Base-by-base conservation (phyloP, 2,113 vertebrate genomes). In the Dipodomys spectabilis region DNA sequence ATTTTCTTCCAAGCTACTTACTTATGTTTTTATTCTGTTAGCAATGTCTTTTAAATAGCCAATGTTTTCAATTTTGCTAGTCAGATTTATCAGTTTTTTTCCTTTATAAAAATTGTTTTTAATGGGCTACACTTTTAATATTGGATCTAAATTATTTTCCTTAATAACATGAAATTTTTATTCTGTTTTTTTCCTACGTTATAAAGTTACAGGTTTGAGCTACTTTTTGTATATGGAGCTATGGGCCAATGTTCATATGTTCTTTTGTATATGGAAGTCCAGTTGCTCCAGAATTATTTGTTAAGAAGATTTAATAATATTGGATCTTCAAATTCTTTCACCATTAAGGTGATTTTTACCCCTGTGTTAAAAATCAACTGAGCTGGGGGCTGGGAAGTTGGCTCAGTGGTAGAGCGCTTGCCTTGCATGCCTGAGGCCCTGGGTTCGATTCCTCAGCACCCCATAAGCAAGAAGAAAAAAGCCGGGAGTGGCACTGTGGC, bases 11-110 rank as follows among this genome's bases (percentile, higher is more conserved):
- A 80, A 71, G 83, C 18, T 81, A 6, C 6, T 57, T 20, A 11
- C 30, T 86, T 74, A 5, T 83, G 53, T 80, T 90, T 90, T 81
- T n/a, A 90, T 71, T 84, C 44, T 92, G 32, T 88, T 75, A 82
- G 69, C 13, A 74, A n/a, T 80, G 9, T 81, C 78, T 90, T 94
- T 73, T 68, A 20, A 75, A 83, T 77, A 86, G 44, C 20, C 72
- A 27, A 57, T 12, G 12, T 73, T 82, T 90, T 92, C 74, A 86
- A 72, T 92, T 93, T 78, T 83, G 64, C 32, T 73, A 22, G 9
- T 83, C 73, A 80, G 44, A 80, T 72, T 89, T 62, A 72, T 65
- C 19, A 68, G 3, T 32, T 44, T 74, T 74, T 49, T 92, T 82
- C 84, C 62, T 90, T 85, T 94, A 64, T 64, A 72, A 73, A 71